Conservation (phyloP, 2,888 invertebrate species). For the Branchipolynoe longqiensis region DNA sequence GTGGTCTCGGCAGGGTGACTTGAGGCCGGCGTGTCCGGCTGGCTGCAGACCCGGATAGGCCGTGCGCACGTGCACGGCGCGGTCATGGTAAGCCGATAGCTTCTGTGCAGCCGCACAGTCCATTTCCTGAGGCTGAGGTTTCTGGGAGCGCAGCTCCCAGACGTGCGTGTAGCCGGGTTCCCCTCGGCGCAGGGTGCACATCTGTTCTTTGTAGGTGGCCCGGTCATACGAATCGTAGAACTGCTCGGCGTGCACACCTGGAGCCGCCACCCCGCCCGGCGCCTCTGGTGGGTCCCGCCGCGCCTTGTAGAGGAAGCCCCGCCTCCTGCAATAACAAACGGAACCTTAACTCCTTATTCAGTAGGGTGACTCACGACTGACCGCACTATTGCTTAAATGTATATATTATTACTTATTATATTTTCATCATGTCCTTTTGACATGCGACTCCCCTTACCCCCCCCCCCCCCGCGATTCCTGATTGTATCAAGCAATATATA, state of each 20-base stretch:
- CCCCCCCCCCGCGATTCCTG: no score
- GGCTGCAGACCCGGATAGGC: slow-evolving; percentile 32
- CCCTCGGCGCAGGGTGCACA: slow-evolving; percentile 43
- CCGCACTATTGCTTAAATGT: not conserved
- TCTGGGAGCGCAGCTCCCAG: slow-evolving; percentile 58
- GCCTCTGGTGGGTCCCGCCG: not conserved
- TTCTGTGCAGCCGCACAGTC: slow-evolving; percentile 41
- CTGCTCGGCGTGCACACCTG: not conserved
- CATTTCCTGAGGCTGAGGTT: slow-evolving; percentile 52
- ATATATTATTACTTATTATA: not conserved
- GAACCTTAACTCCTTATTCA: not conserved
- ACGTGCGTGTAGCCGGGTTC: slow-evolving; percentile 58
- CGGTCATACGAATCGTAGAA: slow-evolving; percentile 48
- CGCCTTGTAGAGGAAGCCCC: slow-evolving; percentile 2
- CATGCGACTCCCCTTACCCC: no score
- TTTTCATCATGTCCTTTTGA: no score
- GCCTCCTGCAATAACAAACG: not conserved
- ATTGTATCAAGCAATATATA: no score
- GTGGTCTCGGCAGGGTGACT: slow-evolving; percentile 32
- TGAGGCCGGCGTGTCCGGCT: not conserved
- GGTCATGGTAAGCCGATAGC: slow-evolving; percentile 53
- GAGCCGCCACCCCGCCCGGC: no score
- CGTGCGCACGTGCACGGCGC: slow-evolving; percentile 38
- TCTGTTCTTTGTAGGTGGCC: slow-evolving; percentile 47
- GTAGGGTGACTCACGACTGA: not conserved